Evolutionary conservation across 1,140 invertebrate species (phyloP), one percentile per base, ranked within the genome.

Genomic region (Drosophila gunungcola): DNA sequence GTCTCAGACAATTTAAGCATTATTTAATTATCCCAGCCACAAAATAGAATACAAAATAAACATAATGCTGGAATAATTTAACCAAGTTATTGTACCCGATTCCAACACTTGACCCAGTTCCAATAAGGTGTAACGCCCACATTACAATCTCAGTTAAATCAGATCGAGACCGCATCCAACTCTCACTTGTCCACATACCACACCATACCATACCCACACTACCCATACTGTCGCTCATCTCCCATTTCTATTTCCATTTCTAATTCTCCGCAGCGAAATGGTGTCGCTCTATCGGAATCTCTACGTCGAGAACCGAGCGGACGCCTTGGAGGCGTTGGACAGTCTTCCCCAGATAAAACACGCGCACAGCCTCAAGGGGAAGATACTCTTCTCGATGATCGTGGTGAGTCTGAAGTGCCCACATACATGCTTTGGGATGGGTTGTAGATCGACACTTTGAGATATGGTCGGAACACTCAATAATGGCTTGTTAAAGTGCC

Each of bases 321-420:
- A 98, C 73, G 96, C 97, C 3, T 93, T 98, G 73, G 97, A 98
- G 83, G 95, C 97, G 9, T 93, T 98, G 42, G 96, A 97, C 82
- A 93, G 94, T 1, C 93, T 98, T 10, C 94, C 95, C 7, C 95
- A 97, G 51, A 93, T 99, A 9, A 94, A 95, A 48, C 95, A 97
- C 56, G 96, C 96, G 0, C 95, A 96, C 58, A 97, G 98, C 86
- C 94, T 98, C 25, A 98, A 98, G 93, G 95, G 95, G 42, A 99
- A 98, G 94, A 97, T 99, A 63, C 94, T 99, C 39, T 98, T 98
- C 92, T 98, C 98, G 51, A 96, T 98, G 46, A 95, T 98, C 80
- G 97, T 98, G 93, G 98, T 98, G 94, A 96, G 96, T 96, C 43
- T 34, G n/a, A 11, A 57, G 34, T 11, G 16, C 13, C 45, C 2